Evolutionary conservation across 2,113 vertebrate species (phyloP).

Genomic region (Phasianus colchicus): DNA sequence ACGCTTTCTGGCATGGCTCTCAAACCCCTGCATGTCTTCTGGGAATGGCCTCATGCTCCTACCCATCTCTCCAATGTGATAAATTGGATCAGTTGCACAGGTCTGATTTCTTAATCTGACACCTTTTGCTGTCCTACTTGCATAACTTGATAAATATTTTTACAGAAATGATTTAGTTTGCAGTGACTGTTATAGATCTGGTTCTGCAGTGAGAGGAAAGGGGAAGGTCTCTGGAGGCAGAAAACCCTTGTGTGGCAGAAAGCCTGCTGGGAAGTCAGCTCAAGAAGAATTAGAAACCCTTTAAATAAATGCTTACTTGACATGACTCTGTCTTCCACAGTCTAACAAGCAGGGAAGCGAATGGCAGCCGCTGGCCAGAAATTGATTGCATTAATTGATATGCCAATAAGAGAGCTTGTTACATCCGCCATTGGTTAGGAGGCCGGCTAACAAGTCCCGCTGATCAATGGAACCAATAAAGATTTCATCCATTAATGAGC

Average conservation of each 20-base stretch:
- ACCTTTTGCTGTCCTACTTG: neutral
- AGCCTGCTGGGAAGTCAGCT: constrained; percentile 62
- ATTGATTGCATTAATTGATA: constrained; percentile 99
- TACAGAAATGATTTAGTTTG: neutral
- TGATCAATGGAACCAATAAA: constrained; percentile 99
- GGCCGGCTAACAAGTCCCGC: constrained; percentile 95
- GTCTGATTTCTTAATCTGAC: neutral
- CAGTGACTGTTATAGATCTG: constrained; percentile 39
- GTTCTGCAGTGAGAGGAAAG: constrained; percentile 16
- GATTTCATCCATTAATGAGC: constrained; percentile 99
- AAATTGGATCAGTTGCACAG: neutral
- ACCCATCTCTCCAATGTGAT: neutral
- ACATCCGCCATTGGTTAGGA: constrained; percentile 98
- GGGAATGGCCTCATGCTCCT: neutral
- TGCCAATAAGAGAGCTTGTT: constrained; percentile 99
- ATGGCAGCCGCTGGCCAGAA: constrained; percentile 94
- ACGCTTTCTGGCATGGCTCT: neutral
- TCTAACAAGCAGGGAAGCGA: constrained; percentile 75
- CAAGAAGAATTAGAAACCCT: constrained; percentile 73
- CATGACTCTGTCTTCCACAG: constrained; percentile 76
- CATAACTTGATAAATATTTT: neutral
- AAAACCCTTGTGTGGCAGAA: constrained; percentile 52
- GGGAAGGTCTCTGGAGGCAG: constrained; percentile 49
- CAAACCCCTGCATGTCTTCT: neutral
- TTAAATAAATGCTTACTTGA: constrained; percentile 79